Percentiles rank a stretch among this genome's conserved stretches.
These are phyloP conservation scores for Agapornis canus DNA, from an alignment of 2,797 vertebrate genomes.

Conservation along the genomic window DNA sequence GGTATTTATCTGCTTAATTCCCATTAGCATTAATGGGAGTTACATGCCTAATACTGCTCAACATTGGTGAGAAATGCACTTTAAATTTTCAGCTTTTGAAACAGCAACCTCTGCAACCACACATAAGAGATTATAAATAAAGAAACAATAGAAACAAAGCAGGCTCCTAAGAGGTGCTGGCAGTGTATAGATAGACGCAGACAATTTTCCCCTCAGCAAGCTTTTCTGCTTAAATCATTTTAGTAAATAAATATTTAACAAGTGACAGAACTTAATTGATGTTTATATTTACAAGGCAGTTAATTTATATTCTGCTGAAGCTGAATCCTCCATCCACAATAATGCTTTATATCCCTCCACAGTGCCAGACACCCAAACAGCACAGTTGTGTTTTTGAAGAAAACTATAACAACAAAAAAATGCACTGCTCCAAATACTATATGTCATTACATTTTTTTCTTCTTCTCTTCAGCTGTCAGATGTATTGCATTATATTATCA, in stretches of 20 bases:
- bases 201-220: conserved; percentile 67
- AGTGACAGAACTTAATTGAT: conserved; percentile 76
- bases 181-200: conserved; percentile 55
- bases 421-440: conserved; percentile 70
- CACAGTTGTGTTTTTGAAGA: conserved; percentile 72
- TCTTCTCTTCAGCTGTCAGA: conserved; percentile 74
- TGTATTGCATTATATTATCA: conserved; percentile 77
- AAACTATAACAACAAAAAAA: conserved; percentile 71
- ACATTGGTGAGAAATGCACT: conserved; percentile 35
- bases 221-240: conserved; percentile 76
- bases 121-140: conserved; percentile 48
- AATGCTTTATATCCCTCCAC: conserved; percentile 73
- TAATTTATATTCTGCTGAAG: conserved; percentile 77
- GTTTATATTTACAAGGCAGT: conserved; percentile 75
- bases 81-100: conserved; percentile 60
- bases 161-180: conserved; percentile 42
- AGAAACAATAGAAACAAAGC: conserved; percentile 39
- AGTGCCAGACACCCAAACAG: conserved; percentile 75
- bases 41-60: conserved; percentile 15
- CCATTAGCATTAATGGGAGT: conserved; percentile 35
- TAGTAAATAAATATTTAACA: conserved; percentile 81
- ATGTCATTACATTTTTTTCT: conserved; percentile 72
- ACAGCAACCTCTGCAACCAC: background rate
- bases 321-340: conserved; percentile 68
- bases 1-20: conserved; percentile 38